Base-by-base conservation (phyloP, 2,797 vertebrate genomes). In the Takifugu rubripes region DNA sequence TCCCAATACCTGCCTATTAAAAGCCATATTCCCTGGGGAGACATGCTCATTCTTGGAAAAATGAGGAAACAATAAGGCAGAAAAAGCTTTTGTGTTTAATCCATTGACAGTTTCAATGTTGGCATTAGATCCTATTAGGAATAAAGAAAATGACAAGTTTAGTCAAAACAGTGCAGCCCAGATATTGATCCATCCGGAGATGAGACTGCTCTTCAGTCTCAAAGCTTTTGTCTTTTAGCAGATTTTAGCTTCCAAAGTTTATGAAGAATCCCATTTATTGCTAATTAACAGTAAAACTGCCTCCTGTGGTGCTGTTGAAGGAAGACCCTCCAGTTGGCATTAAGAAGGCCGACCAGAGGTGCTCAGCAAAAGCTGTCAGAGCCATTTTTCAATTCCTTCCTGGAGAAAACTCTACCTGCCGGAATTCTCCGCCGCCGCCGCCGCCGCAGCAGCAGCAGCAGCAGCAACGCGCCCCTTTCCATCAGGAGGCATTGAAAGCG, bases 401-500 rank as follows among this genome's bases (percentile, higher is more conserved):
- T 54, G 51, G 48, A 65, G 61, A 64, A 64, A 74, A 76, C 25
- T 16, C 61, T 72, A 81, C 59, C 75, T 75, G 77, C 71, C 68
- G 64, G 72, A 64, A 56, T 80, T 63, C 73, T 60, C 21, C 21
- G 21, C 21, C 21, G 21, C 21, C 21, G 1, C 21, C 1, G 21
- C 70, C 47, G 33, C 68, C 59, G 52, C 73, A 71, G 75, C 65
- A 72, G 77, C 71, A 21, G n/a, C 70, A 47, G 33, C 68, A 59
- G 52, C 73, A 71, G 75, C 65, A 72, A 77, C 71, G 66, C 72
- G 68, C 72, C 65, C 36, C 64, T 64, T 49, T 62, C 64, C 61
- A 60, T 70, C 82, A 79, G 62, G 73, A 82, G 81, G 70, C 78
- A 77, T 61, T 79, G 77, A 75, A 84, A 84, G 55, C 59, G 71